Conservation (phyloP, 2,888 invertebrate genomes). For the Morinoia aosen region DNA sequence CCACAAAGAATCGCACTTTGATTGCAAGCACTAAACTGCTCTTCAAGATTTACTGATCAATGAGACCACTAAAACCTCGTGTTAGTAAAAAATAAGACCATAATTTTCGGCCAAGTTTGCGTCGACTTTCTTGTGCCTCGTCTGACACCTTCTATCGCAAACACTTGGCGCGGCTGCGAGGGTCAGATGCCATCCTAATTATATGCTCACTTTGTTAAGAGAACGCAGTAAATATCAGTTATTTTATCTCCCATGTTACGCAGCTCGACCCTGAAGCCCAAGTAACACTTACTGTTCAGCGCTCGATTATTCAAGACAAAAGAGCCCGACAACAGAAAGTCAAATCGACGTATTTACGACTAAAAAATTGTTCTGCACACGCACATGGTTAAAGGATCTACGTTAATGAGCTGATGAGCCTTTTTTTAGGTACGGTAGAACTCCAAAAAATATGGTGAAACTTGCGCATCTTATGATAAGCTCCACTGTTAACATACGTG, state of each 20-base stretch:
- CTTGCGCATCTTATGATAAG: too few relatives aligned
- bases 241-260: neutral
- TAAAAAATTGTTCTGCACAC: neutral
- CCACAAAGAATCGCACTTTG: neutral
- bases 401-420: too few relatives aligned
- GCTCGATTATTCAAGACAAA: neutral
- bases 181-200: slow-evolving; percentile 1
- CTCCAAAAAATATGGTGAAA: too few relatives aligned
- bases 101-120: neutral
- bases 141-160: neutral
- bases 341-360: neutral
- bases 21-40: neutral
- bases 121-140: neutral
- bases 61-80: neutral
- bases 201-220: neutral
- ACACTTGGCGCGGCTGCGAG: neutral
- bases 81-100: neutral
- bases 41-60: neutral
- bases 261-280: neutral
- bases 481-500: too few relatives aligned
- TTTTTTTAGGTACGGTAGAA: too few relatives aligned
- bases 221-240: neutral
- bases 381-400: neutral
- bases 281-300: neutral
- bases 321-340: neutral